Evolutionary conservation across 1,140 invertebrate species (phyloP), one percentile per base, ranked within the genome.

Genomic region (Drosophila setifemur): DNA sequence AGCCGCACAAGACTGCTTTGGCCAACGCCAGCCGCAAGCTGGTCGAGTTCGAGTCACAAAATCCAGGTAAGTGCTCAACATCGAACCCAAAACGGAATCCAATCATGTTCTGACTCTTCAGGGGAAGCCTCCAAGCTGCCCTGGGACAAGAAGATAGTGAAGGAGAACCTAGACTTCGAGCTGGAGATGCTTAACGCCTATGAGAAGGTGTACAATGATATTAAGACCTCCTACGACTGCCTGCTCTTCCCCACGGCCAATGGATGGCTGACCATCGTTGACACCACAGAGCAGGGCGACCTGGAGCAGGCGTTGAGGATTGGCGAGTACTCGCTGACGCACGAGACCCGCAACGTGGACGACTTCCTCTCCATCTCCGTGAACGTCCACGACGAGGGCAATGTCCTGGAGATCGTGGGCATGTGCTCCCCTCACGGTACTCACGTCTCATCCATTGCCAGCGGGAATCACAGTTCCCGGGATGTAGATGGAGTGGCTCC

Each of bases 401-500:
- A 98, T 88, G 92, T 95, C 0, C 91, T 99, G 35, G 98, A 99
- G 93, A 95, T 99, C 58, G 97, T 98, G 58, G 95, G 96, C 60
- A 95, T 97, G 93, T 96, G 96, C 88, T 97, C 97, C 18, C 94
- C 95, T 43, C 98, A 99, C 91, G 98, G 98, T 11, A 99, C 98
- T 1, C 98, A 99, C 90, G 98, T 99, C 9, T 97, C 98, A 0
- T 96, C 97, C 12, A 99, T 99, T 71, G 96, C 98, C 18, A 94
- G 97, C 14, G 98, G 95, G 0, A 94, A 97, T 92, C 99, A 98
- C 91, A 96, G 97, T 0, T 94, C 95, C 31, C 95, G 97, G 4
- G 96, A 98, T 68, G 93, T 95, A 72, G 98, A 99, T 92, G 98
- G 98, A 1, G 93, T 99, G 2, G 98, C 98, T 1, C 98, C 98